These are phyloP conservation scores for Caiman crocodilus DNA, from an alignment of 2,797 vertebrate species.

Conservation along the genomic window DNA sequence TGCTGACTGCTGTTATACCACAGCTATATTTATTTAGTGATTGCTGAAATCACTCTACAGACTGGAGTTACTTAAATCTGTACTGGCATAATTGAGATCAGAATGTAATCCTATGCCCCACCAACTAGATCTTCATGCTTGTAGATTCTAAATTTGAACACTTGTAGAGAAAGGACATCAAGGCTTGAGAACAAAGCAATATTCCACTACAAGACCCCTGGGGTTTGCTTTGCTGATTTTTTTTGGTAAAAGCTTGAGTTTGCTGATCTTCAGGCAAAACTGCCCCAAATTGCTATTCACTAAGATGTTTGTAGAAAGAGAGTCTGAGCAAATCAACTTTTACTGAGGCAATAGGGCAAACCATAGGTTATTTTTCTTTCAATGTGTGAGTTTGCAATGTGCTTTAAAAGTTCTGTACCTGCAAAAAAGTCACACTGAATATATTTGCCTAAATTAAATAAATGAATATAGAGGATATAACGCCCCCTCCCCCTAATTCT, in stretches of 20 bases:
- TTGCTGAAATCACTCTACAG: conserved; percentile 17
- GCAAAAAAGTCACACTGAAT: background rate
- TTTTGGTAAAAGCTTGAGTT: background rate
- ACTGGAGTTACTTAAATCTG: background rate
- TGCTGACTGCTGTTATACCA: background rate
- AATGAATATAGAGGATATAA: background rate
- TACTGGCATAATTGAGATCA: background rate
- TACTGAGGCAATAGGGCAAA: background rate
- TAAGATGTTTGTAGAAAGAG: background rate
- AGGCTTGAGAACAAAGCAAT: background rate
- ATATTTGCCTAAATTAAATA: fast-evolving
- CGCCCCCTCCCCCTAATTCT: background rate
- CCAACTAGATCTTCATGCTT: background rate
- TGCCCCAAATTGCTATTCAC: background rate
- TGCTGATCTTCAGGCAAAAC: conserved; percentile 19
- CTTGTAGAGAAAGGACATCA: background rate
- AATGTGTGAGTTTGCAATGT: background rate
- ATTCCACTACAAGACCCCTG: fast-evolving
- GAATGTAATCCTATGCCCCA: background rate
- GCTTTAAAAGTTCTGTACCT: background rate
- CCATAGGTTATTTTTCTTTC: background rate
- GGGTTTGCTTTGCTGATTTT: background rate
- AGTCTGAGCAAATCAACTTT: fast-evolving
- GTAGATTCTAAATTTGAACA: background rate
- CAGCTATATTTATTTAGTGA: background rate